Conservation (phyloP, 2,113 vertebrate genomes). For the Columbina picui region DNA sequence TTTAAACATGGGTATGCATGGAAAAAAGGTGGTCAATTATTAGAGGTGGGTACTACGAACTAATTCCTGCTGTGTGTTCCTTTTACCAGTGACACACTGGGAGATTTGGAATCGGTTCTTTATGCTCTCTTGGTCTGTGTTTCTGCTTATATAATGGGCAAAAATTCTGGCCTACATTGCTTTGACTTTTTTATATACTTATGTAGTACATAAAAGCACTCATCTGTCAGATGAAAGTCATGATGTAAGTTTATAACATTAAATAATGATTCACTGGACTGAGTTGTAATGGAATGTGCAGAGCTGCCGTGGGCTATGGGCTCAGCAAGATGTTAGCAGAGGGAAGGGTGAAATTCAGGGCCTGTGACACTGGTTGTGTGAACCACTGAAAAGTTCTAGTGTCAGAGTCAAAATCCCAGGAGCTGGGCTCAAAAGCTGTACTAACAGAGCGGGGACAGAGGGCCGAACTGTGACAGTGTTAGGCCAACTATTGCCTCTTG, state of each 20-base stretch:
- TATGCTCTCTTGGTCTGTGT: background rate
- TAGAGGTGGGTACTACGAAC: background rate
- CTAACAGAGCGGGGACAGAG: background rate
- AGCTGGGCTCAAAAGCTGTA: background rate
- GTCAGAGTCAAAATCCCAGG: background rate
- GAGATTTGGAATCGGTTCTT: background rate
- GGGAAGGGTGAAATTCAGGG: background rate
- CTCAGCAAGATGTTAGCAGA: background rate
- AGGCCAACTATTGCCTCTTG: background rate
- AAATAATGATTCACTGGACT: background rate
- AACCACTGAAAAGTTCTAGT: background rate
- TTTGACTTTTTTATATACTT: background rate
- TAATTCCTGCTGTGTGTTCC: background rate
- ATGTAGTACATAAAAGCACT: background rate
- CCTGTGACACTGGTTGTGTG: background rate
- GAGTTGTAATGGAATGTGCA: background rate
- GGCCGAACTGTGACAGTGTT: background rate
- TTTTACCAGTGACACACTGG: background rate
- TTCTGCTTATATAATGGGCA: conserved; percentile 15
- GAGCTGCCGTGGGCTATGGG: background rate
- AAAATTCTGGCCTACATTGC: background rate
- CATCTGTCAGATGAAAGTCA: background rate
- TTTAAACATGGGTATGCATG: background rate
- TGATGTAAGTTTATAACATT: background rate
- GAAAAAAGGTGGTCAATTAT: background rate